These are phyloP conservation scores for Pyrgilauda ruficollis DNA, from an alignment of 2,113 vertebrate genomes.

Conservation along the genomic window DNA sequence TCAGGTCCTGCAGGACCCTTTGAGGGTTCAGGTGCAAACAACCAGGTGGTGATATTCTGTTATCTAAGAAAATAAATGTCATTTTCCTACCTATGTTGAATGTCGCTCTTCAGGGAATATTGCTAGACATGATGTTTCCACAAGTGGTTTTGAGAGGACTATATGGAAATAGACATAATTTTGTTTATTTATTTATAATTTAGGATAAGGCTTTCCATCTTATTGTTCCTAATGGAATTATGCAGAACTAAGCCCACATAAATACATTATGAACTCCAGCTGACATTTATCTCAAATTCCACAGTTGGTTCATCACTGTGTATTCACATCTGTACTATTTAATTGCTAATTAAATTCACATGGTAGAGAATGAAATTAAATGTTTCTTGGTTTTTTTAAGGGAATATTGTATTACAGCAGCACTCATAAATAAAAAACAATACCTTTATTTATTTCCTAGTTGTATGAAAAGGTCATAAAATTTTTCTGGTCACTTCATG, in stretches of 20 bases:
- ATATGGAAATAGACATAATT: background rate
- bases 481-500: background rate
- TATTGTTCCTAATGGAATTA: background rate
- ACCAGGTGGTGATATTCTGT: background rate
- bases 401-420: background rate
- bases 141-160: background rate
- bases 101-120: background rate
- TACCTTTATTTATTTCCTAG: background rate
- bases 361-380: background rate
- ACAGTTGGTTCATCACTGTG: background rate
- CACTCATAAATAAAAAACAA: background rate
- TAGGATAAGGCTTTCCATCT: background rate
- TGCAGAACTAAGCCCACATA: background rate
- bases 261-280: background rate
- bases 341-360: constrained; percentile 7
- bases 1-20: background rate
- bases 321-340: background rate
- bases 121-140: background rate
- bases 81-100: background rate
- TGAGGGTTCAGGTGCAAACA: background rate
- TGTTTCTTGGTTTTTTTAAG: background rate
- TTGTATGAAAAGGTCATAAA: background rate
- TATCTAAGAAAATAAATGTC: background rate
- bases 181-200: background rate
- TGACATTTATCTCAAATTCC: constrained; percentile 25